Evolutionary conservation across 2,888 invertebrate species (phyloP), one percentile per base, ranked within the genome.

Genomic region (Clostera curtula): DNA sequence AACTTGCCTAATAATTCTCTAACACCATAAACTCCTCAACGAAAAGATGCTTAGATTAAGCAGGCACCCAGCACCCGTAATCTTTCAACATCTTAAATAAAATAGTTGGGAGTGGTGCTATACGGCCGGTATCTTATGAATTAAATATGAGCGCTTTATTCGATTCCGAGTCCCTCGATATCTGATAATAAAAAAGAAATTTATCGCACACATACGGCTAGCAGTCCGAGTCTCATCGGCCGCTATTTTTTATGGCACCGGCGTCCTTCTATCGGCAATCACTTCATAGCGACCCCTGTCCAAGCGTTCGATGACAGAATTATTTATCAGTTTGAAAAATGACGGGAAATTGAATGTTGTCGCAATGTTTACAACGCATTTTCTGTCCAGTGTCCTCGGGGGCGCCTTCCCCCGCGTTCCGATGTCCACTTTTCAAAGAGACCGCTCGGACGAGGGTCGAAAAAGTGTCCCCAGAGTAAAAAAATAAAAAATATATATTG

Each of bases 271-370:
- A 75, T 70, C 80, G 77, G 72, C 79, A 80, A 82, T 82, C 82
- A 79, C 80, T 83, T 83, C 82, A 82, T 82, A 82, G 71, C 72
- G 75, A 82, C 83, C 80, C 82, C 79, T 80, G 83, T 80, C 82
- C 83, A 74, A 82, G 68, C 70, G 69, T 74, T 74, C 83, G 82
- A 82, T 80, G 82, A 84, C 83, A 82, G 85, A 84, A 85, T 85
- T 85, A 85, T 85, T 85, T 85, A 85, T 85, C 84, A 85, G 84
- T 82, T 83, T 85, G 85, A 85, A 85, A 85, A 85, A 85, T 85
- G 84, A 85, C 84, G 79, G 79, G 83, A 85, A 84, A 85, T 85
- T 85, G 85, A 85, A 85, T 85, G 85, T 85, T 84, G 76, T 84
- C 80, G 80, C 84, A 72, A 85, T 85, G 85, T 85, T 85, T 83